phyloP scores from a whole-genome alignment of 2,113 vertebrate genomes.

The Lanius collurio region DNA sequence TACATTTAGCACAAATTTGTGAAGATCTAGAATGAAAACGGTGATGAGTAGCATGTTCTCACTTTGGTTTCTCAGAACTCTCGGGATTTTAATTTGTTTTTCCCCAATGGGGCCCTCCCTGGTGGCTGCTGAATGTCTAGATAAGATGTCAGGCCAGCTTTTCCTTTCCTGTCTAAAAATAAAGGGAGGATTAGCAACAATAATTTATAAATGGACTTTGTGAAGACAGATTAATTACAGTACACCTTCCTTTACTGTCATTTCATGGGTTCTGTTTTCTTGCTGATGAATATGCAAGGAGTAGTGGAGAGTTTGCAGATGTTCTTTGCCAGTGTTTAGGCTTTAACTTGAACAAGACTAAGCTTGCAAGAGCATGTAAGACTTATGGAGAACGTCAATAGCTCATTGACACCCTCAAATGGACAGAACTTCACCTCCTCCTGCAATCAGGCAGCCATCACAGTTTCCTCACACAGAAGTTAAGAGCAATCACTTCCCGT shows the following conservation, averaged over 20 bases:
- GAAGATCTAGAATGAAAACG: not conserved
- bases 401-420: not conserved
- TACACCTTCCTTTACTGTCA: not conserved
- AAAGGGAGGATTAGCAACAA: not conserved
- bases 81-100: not conserved
- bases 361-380: accelerated
- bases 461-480: not conserved
- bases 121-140: not conserved
- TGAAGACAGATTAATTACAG: not conserved
- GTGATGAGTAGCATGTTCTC: not conserved
- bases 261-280: not conserved
- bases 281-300: not conserved
- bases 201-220: not conserved
- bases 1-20: not conserved
- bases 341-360: not conserved
- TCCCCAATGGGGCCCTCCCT: accelerated
- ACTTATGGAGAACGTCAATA: not conserved
- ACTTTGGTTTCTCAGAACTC: not conserved
- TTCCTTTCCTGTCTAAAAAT: not conserved
- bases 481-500: not conserved
- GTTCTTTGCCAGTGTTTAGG: not conserved
- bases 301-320: not conserved
- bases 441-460: not conserved
- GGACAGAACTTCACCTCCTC: not conserved
- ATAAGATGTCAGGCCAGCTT: not conserved